These are phyloP conservation scores for Ectobius pallidus DNA, from an alignment of 2,888 invertebrate species.

Conservation along the genomic window DNA sequence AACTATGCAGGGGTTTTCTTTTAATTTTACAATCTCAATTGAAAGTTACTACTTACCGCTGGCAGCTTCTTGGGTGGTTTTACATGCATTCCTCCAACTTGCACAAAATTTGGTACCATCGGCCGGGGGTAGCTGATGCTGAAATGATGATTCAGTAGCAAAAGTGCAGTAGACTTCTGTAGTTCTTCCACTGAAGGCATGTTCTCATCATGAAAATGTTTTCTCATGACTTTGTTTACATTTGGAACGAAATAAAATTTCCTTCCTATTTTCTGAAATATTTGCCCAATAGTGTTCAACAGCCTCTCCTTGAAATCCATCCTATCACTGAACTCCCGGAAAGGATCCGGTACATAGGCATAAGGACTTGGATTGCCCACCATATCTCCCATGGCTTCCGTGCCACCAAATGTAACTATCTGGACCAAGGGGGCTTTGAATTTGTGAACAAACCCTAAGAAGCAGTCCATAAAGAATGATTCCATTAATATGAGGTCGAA, in stretches of 20 bases:
- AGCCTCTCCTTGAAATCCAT: constrained; percentile 57
- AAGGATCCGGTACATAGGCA: constrained; percentile 59
- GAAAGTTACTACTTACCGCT: constrained; percentile 32
- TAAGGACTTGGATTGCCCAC: constrained; percentile 58
- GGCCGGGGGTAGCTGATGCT: constrained; percentile 46
- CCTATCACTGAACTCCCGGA: constrained; percentile 57
- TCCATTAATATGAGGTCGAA: constrained; percentile 41
- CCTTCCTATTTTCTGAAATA: background rate
- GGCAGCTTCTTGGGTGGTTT: constrained; percentile 44
- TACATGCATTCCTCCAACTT: constrained; percentile 50
- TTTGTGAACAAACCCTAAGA: constrained; percentile 37
- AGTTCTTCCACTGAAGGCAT: constrained; percentile 42
- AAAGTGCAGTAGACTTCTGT: constrained; percentile 43
- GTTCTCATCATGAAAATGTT: constrained; percentile 28
- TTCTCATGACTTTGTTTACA: constrained; percentile 29
- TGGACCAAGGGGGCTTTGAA: constrained; percentile 48
- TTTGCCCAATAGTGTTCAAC: constrained; percentile 55
- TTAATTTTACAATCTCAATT: too few relatives aligned
- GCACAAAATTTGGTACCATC: constrained; percentile 47
- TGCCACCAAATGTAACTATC: constrained; percentile 56
- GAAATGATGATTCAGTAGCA: constrained; percentile 48
- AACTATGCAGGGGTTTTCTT: too few relatives aligned
- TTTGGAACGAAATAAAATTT: constrained; percentile 14
- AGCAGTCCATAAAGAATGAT: constrained; percentile 37
- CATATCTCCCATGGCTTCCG: constrained; percentile 56